These are phyloP conservation scores for Willisornis vidua DNA, from an alignment of 2,113 vertebrate species.

Conservation along the genomic window DNA sequence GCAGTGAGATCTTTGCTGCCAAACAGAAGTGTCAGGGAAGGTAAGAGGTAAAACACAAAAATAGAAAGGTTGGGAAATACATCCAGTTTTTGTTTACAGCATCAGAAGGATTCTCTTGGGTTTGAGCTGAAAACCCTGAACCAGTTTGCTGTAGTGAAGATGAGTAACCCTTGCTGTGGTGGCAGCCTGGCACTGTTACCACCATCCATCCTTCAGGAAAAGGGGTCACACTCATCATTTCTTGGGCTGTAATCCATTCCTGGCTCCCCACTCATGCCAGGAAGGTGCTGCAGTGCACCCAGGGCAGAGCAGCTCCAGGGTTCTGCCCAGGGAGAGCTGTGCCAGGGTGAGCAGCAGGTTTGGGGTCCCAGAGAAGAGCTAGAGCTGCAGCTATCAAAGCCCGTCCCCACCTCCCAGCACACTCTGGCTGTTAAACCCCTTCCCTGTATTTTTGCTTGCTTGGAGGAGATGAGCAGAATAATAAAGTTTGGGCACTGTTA, in stretches of 20 bases:
- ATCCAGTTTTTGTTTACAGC: not conserved
- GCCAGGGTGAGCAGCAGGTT: not conserved
- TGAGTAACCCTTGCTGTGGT: not conserved
- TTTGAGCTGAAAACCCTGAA: not conserved
- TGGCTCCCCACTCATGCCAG: not conserved
- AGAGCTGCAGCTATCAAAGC: not conserved
- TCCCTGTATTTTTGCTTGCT: not conserved
- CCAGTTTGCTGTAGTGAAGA: not conserved
- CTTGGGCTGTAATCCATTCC: not conserved
- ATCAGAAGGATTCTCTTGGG: not conserved
- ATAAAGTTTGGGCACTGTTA: not conserved
- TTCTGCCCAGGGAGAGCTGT: not conserved
- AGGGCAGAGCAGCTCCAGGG: not conserved
- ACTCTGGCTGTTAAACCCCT: not conserved
- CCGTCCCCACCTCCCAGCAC: not conserved
- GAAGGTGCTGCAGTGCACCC: not conserved
- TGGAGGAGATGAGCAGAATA: not conserved
- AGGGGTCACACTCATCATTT: not conserved
- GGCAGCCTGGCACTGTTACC: accelerated
- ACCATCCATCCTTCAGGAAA: not conserved
- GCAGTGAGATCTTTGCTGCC: not conserved
- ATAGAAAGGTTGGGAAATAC: accelerated
- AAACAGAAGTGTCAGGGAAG: not conserved
- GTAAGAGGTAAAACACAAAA: not conserved
- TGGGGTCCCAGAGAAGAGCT: not conserved